Evolutionary conservation across 1,140 invertebrate species (phyloP).

Genomic region (Antheraea pernyi): DNA sequence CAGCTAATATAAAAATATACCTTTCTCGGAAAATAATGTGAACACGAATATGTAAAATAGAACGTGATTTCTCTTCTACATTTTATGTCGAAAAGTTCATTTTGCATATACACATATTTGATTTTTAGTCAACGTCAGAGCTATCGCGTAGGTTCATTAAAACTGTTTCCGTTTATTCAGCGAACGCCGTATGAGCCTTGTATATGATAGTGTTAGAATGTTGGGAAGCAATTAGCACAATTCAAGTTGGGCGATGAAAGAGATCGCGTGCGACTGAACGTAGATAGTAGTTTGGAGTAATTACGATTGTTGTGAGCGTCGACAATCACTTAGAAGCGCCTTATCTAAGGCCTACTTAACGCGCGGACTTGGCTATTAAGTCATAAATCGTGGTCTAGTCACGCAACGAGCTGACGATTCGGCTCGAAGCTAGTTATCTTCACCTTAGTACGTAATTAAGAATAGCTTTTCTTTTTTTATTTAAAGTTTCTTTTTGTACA

Average conservation of each 20-base stretch:
- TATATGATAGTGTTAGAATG: conserved; percentile 1
- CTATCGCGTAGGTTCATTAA: neutral
- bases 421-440: conserved; percentile 63
- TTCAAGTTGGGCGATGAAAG: conserved; percentile 56
- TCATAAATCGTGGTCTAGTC: conserved; percentile 70
- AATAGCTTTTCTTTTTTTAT: conserved; percentile 35
- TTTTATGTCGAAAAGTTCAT: neutral
- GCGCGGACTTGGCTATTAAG: conserved; percentile 69
- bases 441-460: conserved; percentile 51
- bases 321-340: conserved; percentile 77
- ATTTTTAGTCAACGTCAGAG: neutral
- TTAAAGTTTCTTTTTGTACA: conserved; percentile 14
- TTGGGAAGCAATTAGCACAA: conserved; percentile 59
- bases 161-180: conserved; percentile 2
- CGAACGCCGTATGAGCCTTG: neutral
- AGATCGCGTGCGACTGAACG: conserved; percentile 64
- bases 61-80: neutral
- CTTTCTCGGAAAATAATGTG: too few species aligned
- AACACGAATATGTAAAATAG: neutral
- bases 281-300: conserved; percentile 74
- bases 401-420: conserved; percentile 71
- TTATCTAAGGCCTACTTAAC: conserved; percentile 76
- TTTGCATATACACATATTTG: neutral
- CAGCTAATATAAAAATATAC: neutral
- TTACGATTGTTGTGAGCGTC: conserved; percentile 76